Conservation (phyloP, 2,888 invertebrate genomes). For the Stenotaenia linearis region DNA sequence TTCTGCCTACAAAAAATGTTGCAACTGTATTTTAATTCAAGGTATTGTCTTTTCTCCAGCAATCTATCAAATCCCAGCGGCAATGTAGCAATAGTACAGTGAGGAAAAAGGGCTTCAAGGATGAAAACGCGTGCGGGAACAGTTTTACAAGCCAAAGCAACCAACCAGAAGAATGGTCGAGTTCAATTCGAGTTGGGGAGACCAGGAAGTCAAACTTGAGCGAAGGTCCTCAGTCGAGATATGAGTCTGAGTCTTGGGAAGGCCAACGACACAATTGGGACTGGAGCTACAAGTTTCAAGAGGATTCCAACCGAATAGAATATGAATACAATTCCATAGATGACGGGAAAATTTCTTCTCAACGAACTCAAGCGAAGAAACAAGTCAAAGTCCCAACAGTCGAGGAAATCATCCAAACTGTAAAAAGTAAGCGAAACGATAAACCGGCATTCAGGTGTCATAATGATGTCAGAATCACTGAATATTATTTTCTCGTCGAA, state of each 20-base stretch:
- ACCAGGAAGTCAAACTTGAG: not conserved
- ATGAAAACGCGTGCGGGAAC: not conserved
- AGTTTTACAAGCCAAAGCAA: not conserved
- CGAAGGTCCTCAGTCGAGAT: not conserved
- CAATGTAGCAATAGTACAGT: not conserved
- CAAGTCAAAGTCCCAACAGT: constrained; percentile 36
- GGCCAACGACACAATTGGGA: not conserved
- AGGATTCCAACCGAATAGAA: not conserved
- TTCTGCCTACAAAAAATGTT: not conserved
- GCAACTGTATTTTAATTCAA: not conserved
- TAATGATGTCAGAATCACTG: constrained; percentile 36
- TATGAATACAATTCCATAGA: not conserved
- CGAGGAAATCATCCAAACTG: constrained; percentile 40
- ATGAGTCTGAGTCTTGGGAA: not conserved
- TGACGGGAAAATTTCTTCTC: not conserved
- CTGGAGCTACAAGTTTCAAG: not conserved
- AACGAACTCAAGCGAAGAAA: not conserved
- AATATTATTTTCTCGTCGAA: not conserved
- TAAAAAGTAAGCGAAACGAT: constrained; percentile 32
- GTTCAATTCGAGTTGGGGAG: not conserved
- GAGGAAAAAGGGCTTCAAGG: not conserved
- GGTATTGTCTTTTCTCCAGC: not conserved
- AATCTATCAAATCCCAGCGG: not conserved
- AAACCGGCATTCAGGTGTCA: too few relatives aligned
- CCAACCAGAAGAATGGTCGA: not conserved